Conservation (phyloP, 2,797 vertebrate species). For the Anguilla pacifica region DNA sequence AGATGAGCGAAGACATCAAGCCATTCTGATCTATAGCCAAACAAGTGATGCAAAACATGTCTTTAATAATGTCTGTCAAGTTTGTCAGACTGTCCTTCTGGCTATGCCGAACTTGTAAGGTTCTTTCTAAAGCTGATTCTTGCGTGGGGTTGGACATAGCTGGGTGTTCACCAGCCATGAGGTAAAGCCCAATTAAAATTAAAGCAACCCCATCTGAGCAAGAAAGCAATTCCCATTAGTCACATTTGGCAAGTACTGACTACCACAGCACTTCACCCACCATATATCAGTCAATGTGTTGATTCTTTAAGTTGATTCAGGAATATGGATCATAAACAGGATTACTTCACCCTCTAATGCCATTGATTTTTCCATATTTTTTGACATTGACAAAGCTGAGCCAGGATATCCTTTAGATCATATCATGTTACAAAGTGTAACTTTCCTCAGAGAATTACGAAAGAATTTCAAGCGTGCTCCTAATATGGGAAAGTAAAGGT, state of each 20-base stretch:
- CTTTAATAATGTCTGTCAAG: too few species aligned
- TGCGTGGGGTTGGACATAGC: too few species aligned
- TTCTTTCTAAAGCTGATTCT: too few species aligned
- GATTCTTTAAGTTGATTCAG: background rate
- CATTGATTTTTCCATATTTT: constrained; percentile 4
- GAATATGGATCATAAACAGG: background rate
- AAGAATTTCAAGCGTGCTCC: background rate
- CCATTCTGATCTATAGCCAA: too few species aligned
- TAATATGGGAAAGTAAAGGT: background rate
- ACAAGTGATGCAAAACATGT: too few species aligned
- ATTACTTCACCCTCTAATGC: constrained; percentile 3
- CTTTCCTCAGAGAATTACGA: background rate
- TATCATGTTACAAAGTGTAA: background rate
- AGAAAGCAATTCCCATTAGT: background rate
- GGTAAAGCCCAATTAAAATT: background rate
- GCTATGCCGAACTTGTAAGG: too few species aligned
- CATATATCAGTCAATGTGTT: background rate
- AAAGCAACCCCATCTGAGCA: background rate
- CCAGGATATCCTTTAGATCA: background rate
- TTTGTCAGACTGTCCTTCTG: too few species aligned
- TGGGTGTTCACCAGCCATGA: background rate
- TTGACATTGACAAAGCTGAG: background rate
- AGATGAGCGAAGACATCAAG: background rate
- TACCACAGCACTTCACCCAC: background rate
- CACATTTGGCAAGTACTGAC: background rate